Percentiles rank a stretch among this genome's conserved stretches.
Evolutionary conservation across 2,113 vertebrate species (phyloP).

Genomic region (Athene cunicularia): DNA sequence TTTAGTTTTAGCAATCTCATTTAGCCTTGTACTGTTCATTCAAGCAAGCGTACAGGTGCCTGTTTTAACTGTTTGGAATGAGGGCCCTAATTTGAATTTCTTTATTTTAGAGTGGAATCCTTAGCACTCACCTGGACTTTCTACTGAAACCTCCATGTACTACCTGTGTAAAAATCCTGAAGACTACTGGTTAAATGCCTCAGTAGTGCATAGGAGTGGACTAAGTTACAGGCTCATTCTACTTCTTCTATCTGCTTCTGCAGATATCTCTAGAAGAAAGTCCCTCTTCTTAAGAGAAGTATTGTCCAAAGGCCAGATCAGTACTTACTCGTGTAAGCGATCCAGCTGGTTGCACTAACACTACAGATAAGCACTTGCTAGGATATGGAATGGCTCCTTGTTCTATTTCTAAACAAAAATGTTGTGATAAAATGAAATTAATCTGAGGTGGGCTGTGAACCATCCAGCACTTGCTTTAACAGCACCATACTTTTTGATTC

Average conservation of each 20-base stretch:
- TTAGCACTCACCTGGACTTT: background rate
- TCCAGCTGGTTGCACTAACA: background rate
- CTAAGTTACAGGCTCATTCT: background rate
- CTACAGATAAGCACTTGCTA: background rate
- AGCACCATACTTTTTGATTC: background rate
- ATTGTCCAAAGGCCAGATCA: background rate
- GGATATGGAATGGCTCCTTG: background rate
- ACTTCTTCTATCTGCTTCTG: background rate
- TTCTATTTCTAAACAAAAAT: background rate
- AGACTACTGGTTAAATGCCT: background rate
- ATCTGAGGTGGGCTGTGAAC: background rate
- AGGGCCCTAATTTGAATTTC: background rate
- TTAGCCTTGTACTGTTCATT: background rate
- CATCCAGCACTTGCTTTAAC: background rate
- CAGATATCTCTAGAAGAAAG: background rate
- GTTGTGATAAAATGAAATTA: background rate
- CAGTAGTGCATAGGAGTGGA: background rate
- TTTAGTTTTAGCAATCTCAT: background rate
- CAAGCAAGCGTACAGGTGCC: background rate
- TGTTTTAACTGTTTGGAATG: background rate
- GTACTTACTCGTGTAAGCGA: background rate
- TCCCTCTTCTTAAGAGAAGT: background rate
- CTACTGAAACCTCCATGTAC: background rate
- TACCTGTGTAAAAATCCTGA: background rate
- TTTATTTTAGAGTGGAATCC: background rate